Evolutionary conservation across 2,113 vertebrate genomes (phyloP), one percentile per base, ranked within the genome.

Genomic region (Echinops telfairi): DNA sequence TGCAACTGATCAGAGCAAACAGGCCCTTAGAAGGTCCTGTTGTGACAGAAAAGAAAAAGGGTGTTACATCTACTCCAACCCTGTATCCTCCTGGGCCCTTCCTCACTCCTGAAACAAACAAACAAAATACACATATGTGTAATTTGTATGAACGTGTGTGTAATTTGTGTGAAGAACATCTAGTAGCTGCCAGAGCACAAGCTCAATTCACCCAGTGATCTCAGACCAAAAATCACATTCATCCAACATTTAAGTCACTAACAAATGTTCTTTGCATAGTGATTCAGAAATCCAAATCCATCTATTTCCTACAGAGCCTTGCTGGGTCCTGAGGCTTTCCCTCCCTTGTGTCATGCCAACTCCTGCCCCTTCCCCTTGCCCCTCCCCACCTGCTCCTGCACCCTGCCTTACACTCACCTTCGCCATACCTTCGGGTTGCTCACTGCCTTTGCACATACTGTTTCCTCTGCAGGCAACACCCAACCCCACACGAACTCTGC

Each of bases 261-360:
- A 85, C 15, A 58, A 62, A 25, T 20, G 1, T 29, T 91, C 82
- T 88, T 83, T 68, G 20, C 6, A 36, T 1, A 17, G 6, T 36
- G 11, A 73, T 87, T 92, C 62, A 81, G 33, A 95, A 95, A 87
- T 47, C 71, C 60, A 76, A 89, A 82, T n/a, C 73, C 29, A 31
- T 9, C 27, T 36, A 33, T 33, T 10, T 70, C 23, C 77, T 68
- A 33, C 73, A 53, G 64, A 79, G 40, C 9, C 38, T 27, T 15
- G 10, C 20, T 38, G 77, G 22, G 3, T 66, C 25, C 22, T 58
- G 22, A 12, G 57, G 40, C 2, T n/a, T 71, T 81, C 36, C 57
- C 27, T 73, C 23, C 19, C 22, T 79, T 76, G 22, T 22, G 14
- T 64, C 6, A 25, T 4, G 19, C 11, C 31, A 64, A 19, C 58